Evolutionary conservation across 2,113 vertebrate genomes (phyloP), one percentile per base, ranked within the genome.

Genomic region (Tichodroma muraria): DNA sequence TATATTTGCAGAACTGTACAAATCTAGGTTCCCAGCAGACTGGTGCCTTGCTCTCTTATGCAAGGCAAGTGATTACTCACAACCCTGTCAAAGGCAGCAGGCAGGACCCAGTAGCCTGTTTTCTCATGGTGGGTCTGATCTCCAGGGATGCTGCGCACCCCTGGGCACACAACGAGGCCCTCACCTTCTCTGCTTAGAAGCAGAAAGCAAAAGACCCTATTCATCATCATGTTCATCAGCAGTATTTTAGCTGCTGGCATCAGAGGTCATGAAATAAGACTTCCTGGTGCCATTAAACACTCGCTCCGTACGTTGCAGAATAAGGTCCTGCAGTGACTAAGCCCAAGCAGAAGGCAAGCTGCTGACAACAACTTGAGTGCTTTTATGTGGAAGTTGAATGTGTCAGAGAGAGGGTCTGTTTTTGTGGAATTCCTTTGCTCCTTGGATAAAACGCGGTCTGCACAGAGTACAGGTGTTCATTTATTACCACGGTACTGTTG

Each of bases 1-100:
- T 63, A 40, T 76, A 91, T 92, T 54, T 94, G 61, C 70, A 79
- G 68, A 88, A 75, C 88, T 71, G 85, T 75, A 80, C 47, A 92
- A 92, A 96, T 80, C 35, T 73, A 77, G 59, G 93, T 82, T 91
- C 71, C 72, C 75, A 91, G 82, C 1, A 2, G 81, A 52, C 75
- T 85, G 72, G 44, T 2, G 28, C 47, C 59, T 79, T 28, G 40
- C 72, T 94, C 10, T 59, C 31, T 94, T 91, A 71, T 6, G 76
- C 89, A 92, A 93, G 54, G 70, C 42, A 59, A 68, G 49, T 0
- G 1, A 56, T 68, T 50, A 35, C 52, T 91, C 40, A 35, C 24
- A 83, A 14, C 37, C 21, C 42, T 1, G 1, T 37, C 50, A 77
- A 76, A 68, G 56, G 81, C 54, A 56, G 54, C 4, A 9, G 6